Conservation (phyloP, 1,140 invertebrate species). For the Drosophila kepulauana region DNA sequence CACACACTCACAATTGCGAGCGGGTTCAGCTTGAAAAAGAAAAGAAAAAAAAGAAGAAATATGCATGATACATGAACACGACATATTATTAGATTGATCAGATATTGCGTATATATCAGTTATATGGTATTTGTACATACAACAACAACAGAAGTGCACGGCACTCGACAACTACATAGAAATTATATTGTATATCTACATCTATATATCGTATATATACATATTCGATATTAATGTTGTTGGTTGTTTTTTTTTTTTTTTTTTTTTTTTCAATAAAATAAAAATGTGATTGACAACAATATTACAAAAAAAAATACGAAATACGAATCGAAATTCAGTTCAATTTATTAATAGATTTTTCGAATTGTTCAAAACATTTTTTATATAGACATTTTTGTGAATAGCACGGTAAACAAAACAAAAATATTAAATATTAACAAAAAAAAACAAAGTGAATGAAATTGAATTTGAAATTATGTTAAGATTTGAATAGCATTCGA, state of each 20-base stretch:
- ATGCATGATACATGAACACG: slow-evolving; percentile 13
- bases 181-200: neutral
- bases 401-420: slow-evolving; percentile 5
- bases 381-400: slow-evolving; percentile 17
- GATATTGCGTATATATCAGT: slow-evolving; percentile 29
- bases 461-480: neutral
- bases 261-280: neutral
- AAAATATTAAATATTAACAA: neutral
- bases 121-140: slow-evolving; percentile 47
- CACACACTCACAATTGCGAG: slow-evolving; percentile 6
- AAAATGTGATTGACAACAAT: slow-evolving; percentile 25
- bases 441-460: too few species aligned
- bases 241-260: neutral
- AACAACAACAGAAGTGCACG: slow-evolving; percentile 24
- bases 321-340: slow-evolving; percentile 10
- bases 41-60: too few species aligned
- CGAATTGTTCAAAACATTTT: neutral
- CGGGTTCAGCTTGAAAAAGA: slow-evolving; percentile 26
- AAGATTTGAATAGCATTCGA: slow-evolving; percentile 3
- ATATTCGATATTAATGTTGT: neutral
- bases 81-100: slow-evolving; percentile 17
- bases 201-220: neutral
- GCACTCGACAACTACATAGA: slow-evolving; percentile 29
- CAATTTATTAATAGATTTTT: slow-evolving; percentile 2
- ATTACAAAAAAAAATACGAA: neutral